These are phyloP conservation scores for Drosophila ustulata DNA, from an alignment of 2,888 invertebrate genomes.

Conservation along the genomic window DNA sequence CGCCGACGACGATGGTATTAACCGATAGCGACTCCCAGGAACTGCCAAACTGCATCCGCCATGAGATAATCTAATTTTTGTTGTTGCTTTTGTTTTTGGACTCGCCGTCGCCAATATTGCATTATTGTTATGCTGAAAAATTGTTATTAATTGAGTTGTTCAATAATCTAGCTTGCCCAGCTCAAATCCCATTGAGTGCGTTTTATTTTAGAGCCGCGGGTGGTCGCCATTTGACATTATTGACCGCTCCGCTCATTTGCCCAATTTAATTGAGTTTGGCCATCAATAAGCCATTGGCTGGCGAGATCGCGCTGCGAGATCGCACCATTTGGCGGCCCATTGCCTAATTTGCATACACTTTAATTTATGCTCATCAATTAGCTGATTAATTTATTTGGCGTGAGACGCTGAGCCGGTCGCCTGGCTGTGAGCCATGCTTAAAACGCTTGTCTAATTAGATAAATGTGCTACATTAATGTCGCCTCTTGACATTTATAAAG, in stretches of 20 bases:
- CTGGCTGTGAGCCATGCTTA: conserved; percentile 37
- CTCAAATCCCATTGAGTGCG: background rate
- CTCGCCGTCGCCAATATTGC: conserved; percentile 11
- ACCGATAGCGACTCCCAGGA: conserved; percentile 51
- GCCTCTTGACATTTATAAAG: conserved; percentile 72
- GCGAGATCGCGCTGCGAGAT: conserved; percentile 20
- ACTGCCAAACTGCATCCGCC: conserved; percentile 38
- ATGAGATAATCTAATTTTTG: conserved; percentile 70
- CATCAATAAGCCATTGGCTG: conserved; percentile 60
- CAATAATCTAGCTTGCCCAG: conserved; percentile 1
- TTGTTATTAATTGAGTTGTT: conserved; percentile 85
- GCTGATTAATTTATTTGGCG: conserved; percentile 78
- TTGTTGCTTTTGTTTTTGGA: background rate
- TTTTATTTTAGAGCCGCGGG: conserved; percentile 19
- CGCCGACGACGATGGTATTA: conserved; percentile 58
- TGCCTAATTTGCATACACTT: conserved; percentile 64
- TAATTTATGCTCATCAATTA: conserved; percentile 79
- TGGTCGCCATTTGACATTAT: conserved; percentile 29
- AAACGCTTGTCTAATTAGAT: conserved; percentile 80
- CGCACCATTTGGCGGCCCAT: conserved; percentile 36
- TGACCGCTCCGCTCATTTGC: conserved; percentile 52
- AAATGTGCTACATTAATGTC: conserved; percentile 76
- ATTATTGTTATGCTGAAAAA: conserved; percentile 83
- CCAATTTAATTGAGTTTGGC: conserved; percentile 66
- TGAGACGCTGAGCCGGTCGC: conserved; percentile 49